A percentile compares a stretch with the other conserved stretches of the same genome.
Conservation (phyloP, 2,113 vertebrate species). For the Elgaria multicarinata region DNA sequence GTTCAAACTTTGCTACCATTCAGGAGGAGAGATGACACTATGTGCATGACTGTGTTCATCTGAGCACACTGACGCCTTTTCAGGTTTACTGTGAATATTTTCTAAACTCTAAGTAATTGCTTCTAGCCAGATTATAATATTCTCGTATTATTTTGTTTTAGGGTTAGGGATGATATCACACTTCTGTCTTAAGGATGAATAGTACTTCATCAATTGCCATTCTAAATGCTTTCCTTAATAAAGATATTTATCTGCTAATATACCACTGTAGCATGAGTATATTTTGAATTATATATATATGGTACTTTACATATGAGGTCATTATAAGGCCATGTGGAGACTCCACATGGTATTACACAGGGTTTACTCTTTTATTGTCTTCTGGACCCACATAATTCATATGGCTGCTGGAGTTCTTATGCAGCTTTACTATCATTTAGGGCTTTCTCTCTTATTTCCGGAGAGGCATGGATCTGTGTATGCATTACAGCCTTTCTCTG, state of each 20-base stretch:
- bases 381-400: not conserved
- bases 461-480: not conserved
- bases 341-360: not conserved
- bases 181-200: not conserved
- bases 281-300: not conserved
- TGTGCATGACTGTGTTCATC: not conserved
- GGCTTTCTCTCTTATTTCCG: not conserved
- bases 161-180: not conserved
- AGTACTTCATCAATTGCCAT: not conserved
- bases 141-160: not conserved
- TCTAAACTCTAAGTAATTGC: not conserved
- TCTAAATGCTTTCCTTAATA: not conserved
- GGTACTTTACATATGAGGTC: not conserved
- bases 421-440: not conserved
- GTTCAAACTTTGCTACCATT: slow-evolving; percentile 37
- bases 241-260: not conserved
- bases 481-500: not conserved
- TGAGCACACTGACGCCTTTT: slow-evolving; percentile 17
- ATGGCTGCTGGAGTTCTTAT: not conserved
- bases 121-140: not conserved
- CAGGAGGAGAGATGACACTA: not conserved
- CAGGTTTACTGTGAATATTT: not conserved
- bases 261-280: not conserved
- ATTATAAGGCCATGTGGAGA: too few relatives aligned
- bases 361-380: not conserved